Percentiles rank a stretch among this genome's conserved stretches.
These are phyloP conservation scores for Neoseiulus cucumeris DNA, from an alignment of 1,140 invertebrate species.

Conservation along the genomic window DNA sequence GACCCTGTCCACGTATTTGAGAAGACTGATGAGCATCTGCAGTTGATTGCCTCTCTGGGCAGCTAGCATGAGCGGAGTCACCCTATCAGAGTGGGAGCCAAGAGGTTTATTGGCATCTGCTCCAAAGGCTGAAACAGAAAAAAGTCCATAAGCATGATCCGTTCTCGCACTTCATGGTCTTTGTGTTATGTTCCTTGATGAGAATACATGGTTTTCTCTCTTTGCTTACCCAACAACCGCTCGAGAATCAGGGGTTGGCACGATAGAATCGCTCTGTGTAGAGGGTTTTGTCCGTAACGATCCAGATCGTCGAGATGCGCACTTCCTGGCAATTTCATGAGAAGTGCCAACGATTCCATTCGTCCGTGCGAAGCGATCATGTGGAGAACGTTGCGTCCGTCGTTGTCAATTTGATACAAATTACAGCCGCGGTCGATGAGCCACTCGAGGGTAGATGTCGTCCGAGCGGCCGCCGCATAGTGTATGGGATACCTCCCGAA, in stretches of 20 bases:
- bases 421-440: constrained; percentile 25
- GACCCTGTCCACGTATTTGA: constrained; percentile 28
- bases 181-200: too few species aligned
- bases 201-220: constrained; percentile 14
- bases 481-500: constrained; percentile 31
- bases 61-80: constrained; percentile 33
- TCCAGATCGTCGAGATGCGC: background rate
- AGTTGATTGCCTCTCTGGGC: constrained; percentile 26
- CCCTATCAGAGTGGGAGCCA: constrained; percentile 28
- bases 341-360: constrained; percentile 16
- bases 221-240: constrained; percentile 13
- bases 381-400: background rate
- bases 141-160: constrained; percentile 14
- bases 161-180: too few species aligned
- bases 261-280: constrained; percentile 16
- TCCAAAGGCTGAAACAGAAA: constrained; percentile 26
- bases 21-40: constrained; percentile 28
- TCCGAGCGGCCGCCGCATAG: constrained; percentile 33
- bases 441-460: constrained; percentile 30
- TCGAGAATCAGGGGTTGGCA: background rate
- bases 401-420: constrained; percentile 6
- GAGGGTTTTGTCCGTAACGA: constrained; percentile 20
- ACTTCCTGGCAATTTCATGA: background rate
- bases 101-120: constrained; percentile 29
- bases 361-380: constrained; percentile 14